These are phyloP conservation scores for Neostethus bicornis DNA, from an alignment of 2,797 vertebrate genomes.

Conservation along the genomic window DNA sequence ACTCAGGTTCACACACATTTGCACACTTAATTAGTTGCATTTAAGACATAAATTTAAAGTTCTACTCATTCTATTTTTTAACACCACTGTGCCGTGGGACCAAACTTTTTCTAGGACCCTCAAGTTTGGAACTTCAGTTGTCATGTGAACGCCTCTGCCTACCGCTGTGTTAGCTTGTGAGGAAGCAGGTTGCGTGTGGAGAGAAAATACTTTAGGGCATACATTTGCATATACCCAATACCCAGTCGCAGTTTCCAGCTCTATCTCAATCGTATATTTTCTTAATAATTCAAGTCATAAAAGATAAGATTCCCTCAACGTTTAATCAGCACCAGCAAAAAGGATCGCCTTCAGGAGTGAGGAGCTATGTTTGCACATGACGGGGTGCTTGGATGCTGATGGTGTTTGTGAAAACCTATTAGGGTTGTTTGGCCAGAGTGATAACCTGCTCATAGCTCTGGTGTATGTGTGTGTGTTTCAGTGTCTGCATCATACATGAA, in stretches of 20 bases:
- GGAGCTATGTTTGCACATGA: constrained; percentile 14
- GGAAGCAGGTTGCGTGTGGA: not conserved
- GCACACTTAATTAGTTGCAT: too few relatives aligned
- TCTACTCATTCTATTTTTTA: too few relatives aligned
- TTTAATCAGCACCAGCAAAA: constrained; percentile 50
- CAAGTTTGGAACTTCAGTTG: constrained; percentile 50
- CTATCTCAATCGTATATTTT: constrained; percentile 42
- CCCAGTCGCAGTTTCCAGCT: constrained; percentile 23
- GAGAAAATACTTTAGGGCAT: not conserved
- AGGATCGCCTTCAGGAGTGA: constrained; percentile 53
- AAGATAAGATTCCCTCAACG: constrained; percentile 57
- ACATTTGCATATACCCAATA: constrained; percentile 43
- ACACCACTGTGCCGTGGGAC: too few relatives aligned
- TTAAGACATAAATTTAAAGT: too few relatives aligned
- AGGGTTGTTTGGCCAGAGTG: constrained; percentile 48
- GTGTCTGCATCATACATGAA: constrained; percentile 42
- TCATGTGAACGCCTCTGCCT: constrained; percentile 56
- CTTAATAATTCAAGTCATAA: constrained; percentile 59
- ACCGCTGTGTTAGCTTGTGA: constrained; percentile 19
- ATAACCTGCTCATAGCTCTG: constrained; percentile 40
- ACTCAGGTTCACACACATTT: too few relatives aligned
- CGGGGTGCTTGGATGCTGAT: constrained; percentile 23
- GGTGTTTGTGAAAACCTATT: constrained; percentile 60
- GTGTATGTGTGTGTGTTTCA: constrained; percentile 14
- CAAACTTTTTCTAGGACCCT: constrained; percentile 46